Conservation (phyloP, 2,888 invertebrate genomes). For the Troides helena region DNA sequence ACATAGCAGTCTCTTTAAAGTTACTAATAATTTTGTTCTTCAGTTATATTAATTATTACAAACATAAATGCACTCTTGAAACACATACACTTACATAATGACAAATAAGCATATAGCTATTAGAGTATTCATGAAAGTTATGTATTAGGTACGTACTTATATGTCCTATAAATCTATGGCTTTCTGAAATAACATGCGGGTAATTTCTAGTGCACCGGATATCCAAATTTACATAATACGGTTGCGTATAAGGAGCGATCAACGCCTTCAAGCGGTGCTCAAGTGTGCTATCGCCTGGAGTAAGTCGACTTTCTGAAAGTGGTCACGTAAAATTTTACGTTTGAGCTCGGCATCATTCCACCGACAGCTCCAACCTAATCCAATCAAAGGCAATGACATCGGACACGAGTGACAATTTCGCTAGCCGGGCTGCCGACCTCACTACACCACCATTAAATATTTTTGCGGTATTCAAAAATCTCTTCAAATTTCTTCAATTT, state of each 20-base stretch:
- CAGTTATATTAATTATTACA: no score
- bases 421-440: slow-evolving; percentile 45
- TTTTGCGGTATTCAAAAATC: slow-evolving; percentile 25
- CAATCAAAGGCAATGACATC: slow-evolving; percentile 72
- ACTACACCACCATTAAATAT: slow-evolving; percentile 19
- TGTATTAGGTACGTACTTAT: no score
- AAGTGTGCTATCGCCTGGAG: slow-evolving; percentile 66
- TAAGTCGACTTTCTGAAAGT: slow-evolving; percentile 71
- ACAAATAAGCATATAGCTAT: no score
- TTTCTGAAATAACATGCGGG: slow-evolving; percentile 5
- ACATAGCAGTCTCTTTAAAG: no score
- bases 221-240: slow-evolving; percentile 67
- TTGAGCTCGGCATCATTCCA: slow-evolving; percentile 67
- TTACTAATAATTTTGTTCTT: no score
- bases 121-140: no score
- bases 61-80: no score
- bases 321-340: slow-evolving; percentile 80
- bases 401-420: slow-evolving; percentile 71
- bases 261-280: slow-evolving; percentile 49
- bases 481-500: slow-evolving; percentile 8
- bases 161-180: not conserved
- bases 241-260: slow-evolving; percentile 56
- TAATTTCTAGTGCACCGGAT: slow-evolving; percentile 36
- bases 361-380: slow-evolving; percentile 72
- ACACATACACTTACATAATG: no score